phyloP scores from a whole-genome alignment of 2,113 vertebrate species.

The Xiphophorus maculatus region DNA sequence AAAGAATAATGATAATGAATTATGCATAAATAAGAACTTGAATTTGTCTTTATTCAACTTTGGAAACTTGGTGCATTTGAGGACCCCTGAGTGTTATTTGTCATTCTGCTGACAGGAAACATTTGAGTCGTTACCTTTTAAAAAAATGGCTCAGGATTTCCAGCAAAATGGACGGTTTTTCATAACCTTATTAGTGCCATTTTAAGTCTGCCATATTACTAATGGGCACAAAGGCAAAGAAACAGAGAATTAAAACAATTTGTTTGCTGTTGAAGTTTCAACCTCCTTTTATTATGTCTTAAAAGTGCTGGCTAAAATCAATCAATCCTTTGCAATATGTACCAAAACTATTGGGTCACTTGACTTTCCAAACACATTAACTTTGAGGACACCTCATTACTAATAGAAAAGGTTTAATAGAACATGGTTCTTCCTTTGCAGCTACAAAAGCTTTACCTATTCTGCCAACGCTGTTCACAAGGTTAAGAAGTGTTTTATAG shows the following conservation, averaged over 20 bases:
- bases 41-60: slow-evolving; percentile 77
- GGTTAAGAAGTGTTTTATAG: not conserved
- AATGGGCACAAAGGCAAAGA: slow-evolving; percentile 4
- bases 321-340: not conserved
- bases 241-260: slow-evolving; percentile 16
- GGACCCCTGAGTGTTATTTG: slow-evolving; percentile 71
- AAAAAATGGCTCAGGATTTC: slow-evolving; percentile 43
- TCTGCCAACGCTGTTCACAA: not conserved
- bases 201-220: not conserved
- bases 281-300: not conserved
- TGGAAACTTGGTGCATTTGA: slow-evolving; percentile 68
- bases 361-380: too few relatives aligned
- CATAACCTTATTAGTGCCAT: not conserved
- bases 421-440: not conserved
- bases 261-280: not conserved
- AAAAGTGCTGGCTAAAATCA: not conserved
- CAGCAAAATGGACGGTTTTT: slow-evolving; percentile 41
- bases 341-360: too few relatives aligned
- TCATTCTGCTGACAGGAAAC: slow-evolving; percentile 70
- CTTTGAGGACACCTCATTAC: too few relatives aligned
- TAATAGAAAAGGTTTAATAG: not conserved
- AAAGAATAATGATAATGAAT: slow-evolving; percentile 79
- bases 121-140: slow-evolving; percentile 44
- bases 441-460: not conserved
- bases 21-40: slow-evolving; percentile 76